A percentile compares a stretch with the other conserved stretches of the same genome.
phyloP scores from a whole-genome alignment of 2,113 vertebrate genomes.

The cat (Felis catus) region F.catus_Fca126_mat1.0 CM031427.1:4210501-4211000 shows the following conservation, averaged over 20 bases:
- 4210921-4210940: background rate
- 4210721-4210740: accelerated
- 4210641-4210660: background rate
- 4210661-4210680: background rate
- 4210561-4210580: background rate
- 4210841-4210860: background rate
- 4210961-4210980: background rate
- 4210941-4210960: background rate
- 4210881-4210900: background rate
- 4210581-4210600: background rate
- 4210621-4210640: background rate
- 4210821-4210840: background rate
- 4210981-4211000: accelerated
- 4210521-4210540: background rate
- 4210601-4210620: background rate
- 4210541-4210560: background rate
- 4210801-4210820: background rate
- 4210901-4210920: background rate
- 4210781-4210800: background rate
- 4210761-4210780: background rate
- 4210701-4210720: background rate
- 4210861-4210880: background rate
- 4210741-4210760: background rate
- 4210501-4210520: background rate
- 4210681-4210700: accelerated